Percentiles rank a stretch among this genome's conserved stretches.
These are phyloP conservation scores for Mechanitis mazaeus DNA, from an alignment of 2,888 invertebrate genomes.

Conservation along the genomic window DNA sequence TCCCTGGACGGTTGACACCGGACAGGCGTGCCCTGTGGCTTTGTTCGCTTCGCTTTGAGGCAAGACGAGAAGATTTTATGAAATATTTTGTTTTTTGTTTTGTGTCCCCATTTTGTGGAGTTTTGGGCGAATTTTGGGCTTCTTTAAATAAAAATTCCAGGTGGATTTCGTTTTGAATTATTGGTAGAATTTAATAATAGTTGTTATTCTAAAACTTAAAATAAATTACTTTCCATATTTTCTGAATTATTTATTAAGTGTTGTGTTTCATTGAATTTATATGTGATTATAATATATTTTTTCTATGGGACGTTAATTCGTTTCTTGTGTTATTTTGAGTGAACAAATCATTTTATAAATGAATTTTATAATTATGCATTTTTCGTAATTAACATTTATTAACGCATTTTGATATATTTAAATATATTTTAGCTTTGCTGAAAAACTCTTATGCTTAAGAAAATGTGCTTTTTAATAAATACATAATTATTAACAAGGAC, in stretches of 20 bases:
- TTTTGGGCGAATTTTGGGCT: background rate
- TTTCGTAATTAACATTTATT: background rate
- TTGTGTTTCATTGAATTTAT: background rate
- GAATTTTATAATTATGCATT: conserved; percentile 1
- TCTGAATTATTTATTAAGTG: conserved; percentile 1
- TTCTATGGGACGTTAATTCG: background rate
- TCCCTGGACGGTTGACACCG: conserved; percentile 53
- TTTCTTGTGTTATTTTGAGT: background rate
- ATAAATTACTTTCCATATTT: background rate
- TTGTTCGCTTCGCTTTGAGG: conserved; percentile 25
- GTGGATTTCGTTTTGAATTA: background rate
- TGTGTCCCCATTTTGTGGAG: background rate
- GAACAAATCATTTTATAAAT: background rate
- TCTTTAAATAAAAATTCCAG: background rate
- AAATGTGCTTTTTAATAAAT: background rate
- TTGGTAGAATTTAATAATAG: background rate
- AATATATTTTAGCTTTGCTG: conserved; percentile 1
- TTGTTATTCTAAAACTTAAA: background rate
- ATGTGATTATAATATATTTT: background rate
- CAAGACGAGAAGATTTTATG: conserved; percentile 24
- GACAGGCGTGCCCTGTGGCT: conserved; percentile 40
- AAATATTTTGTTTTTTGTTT: conserved; percentile 19
- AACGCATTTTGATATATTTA: conserved; percentile 1
- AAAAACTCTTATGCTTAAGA: background rate
- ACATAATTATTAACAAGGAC: background rate